Conservation (phyloP, 2,113 vertebrate species). For the Nicator chloris region DNA sequence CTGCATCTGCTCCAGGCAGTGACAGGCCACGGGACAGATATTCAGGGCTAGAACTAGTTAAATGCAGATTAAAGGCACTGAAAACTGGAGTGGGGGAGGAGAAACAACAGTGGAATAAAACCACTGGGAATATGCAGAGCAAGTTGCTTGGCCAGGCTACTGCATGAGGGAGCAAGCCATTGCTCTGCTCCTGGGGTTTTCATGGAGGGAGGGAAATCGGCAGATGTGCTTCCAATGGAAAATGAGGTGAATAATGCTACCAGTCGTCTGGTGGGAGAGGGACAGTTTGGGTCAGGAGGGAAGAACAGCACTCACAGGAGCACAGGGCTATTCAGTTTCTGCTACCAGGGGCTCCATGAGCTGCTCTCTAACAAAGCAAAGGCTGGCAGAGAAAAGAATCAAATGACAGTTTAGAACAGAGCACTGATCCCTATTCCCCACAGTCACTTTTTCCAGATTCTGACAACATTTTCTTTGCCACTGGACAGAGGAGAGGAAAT, state of each 20-base stretch:
- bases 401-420: neutral
- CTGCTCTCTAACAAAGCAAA: neutral
- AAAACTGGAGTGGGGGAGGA: neutral
- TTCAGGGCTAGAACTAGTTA: constrained; percentile 18
- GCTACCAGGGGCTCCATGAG: neutral
- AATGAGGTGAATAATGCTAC: neutral
- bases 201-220: neutral
- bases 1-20: neutral
- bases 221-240: neutral
- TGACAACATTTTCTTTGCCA: neutral
- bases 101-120: neutral
- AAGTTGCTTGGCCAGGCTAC: neutral
- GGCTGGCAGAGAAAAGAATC: neutral
- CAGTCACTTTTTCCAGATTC: neutral
- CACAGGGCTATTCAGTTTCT: neutral
- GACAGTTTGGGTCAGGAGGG: neutral
- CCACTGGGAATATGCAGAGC: neutral
- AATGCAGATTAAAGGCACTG: neutral
- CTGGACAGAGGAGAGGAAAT: neutral
- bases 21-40: neutral
- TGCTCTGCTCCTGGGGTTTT: neutral
- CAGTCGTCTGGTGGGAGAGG: neutral
- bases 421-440: neutral
- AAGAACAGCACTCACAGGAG: neutral
- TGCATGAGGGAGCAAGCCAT: neutral